Conservation (phyloP, 1,140 invertebrate species). For the Chironomus tepperi region DNA sequence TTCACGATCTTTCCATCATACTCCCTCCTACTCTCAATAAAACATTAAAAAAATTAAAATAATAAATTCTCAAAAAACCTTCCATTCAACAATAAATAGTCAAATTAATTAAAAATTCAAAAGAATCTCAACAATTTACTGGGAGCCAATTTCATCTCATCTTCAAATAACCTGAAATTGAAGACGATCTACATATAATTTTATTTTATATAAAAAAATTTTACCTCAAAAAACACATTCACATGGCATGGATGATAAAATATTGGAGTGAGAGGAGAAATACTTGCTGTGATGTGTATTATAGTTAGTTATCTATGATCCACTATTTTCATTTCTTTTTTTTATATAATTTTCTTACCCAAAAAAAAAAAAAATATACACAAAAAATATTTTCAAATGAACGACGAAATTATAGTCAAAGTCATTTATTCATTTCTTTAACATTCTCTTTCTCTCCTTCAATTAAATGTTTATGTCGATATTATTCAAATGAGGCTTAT, state of each 20-base stretch:
- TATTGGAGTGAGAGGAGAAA: not conserved
- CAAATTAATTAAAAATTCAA: too few species aligned
- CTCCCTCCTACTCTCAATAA: too few species aligned
- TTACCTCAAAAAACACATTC: not conserved
- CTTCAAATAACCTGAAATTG: conserved; percentile 15
- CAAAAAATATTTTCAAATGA: not conserved
- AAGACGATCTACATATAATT: conserved; percentile 5
- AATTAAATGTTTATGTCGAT: conserved; percentile 22
- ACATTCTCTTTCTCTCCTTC: conserved; percentile 16
- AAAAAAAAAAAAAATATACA: not conserved
- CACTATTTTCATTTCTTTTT: not conserved
- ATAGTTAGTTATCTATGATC: conserved; percentile 6
- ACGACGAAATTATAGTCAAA: not conserved
- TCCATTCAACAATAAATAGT: too few species aligned
- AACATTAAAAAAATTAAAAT: too few species aligned
- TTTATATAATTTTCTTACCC: not conserved
- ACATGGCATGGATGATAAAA: conserved; percentile 1
- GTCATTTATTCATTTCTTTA: conserved; percentile 1
- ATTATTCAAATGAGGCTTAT: conserved; percentile 21
- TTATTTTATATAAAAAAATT: not conserved
- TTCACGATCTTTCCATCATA: too few species aligned
- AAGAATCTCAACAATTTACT: too few species aligned
- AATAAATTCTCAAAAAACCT: too few species aligned
- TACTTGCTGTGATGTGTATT: not conserved
- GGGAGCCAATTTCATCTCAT: too few species aligned